A percentile compares a stretch with the other conserved stretches of the same genome.
Conservation (phyloP, 2,113 vertebrate species). For the Sphaerodactylus townsendi region DNA sequence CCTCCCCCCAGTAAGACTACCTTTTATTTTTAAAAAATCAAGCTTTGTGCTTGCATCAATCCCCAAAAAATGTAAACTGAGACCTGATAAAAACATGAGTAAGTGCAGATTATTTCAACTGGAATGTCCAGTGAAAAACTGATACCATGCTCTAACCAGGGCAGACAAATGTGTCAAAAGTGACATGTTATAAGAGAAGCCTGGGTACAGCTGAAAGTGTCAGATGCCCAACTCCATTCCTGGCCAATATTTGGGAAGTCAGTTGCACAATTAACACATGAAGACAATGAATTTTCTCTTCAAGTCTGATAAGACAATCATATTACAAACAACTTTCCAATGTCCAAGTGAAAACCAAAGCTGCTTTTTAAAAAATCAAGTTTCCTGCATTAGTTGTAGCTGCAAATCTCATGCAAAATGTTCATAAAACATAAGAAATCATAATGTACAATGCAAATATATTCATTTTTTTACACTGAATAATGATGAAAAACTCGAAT, state of each 20-base stretch:
- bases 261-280: slow-evolving; percentile 84
- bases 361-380: slow-evolving; percentile 61
- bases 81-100: slow-evolving; percentile 83
- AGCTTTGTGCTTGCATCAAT: slow-evolving; percentile 93
- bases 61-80: slow-evolving; percentile 87
- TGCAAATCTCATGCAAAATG: slow-evolving; percentile 84
- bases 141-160: slow-evolving; percentile 77
- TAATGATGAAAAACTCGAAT: slow-evolving; percentile 59
- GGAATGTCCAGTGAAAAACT: slow-evolving; percentile 79
- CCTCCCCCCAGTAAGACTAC: slow-evolving; percentile 76
- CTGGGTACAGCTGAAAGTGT: slow-evolving; percentile 82
- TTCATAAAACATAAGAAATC: slow-evolving; percentile 78
- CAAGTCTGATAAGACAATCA: slow-evolving; percentile 78
- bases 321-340: slow-evolving; percentile 75
- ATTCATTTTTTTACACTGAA: slow-evolving; percentile 76
- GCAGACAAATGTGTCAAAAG: slow-evolving; percentile 70
- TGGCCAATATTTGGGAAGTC: slow-evolving; percentile 82
- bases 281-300: slow-evolving; percentile 69
- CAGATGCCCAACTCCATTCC: slow-evolving; percentile 80
- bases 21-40: slow-evolving; percentile 90
- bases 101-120: slow-evolving; percentile 84
- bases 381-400: slow-evolving; percentile 77
- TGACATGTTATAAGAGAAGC: slow-evolving; percentile 68
- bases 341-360: slow-evolving; percentile 75
- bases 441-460: slow-evolving; percentile 77